A percentile compares a stretch with the other conserved stretches of the same genome.
Evolutionary conservation across 2,797 vertebrate genomes (phyloP).

Genomic region (Muscicapa comitata): DNA sequence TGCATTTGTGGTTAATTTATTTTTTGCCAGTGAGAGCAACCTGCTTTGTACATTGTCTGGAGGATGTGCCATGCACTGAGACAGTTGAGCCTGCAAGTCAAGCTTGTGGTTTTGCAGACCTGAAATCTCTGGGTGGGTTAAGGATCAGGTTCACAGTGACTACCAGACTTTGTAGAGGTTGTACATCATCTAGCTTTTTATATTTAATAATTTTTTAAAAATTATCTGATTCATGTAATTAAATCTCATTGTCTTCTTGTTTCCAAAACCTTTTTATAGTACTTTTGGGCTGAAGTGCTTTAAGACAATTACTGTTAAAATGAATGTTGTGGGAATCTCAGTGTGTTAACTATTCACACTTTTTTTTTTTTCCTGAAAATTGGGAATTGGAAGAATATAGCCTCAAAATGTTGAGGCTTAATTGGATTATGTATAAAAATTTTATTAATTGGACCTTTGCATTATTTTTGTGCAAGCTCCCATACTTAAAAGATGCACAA

Average conservation of each 20-base stretch:
- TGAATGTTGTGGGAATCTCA: not conserved
- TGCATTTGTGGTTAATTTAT: not conserved
- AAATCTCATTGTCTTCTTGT: not conserved
- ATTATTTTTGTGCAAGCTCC: not conserved
- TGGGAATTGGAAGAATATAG: not conserved
- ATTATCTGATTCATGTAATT: not conserved
- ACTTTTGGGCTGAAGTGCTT: not conserved
- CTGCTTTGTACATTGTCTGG: not conserved
- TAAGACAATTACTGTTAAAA: not conserved
- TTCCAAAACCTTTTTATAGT: not conserved
- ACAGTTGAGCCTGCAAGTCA: accelerated
- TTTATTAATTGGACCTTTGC: not conserved
- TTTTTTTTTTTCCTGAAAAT: not conserved
- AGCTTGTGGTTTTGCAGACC: not conserved
- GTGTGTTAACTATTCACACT: not conserved
- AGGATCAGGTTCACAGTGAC: not conserved
- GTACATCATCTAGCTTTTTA: not conserved
- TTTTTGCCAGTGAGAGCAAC: not conserved
- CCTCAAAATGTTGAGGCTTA: not conserved
- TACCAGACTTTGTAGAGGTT: not conserved
- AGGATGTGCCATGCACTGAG: not conserved
- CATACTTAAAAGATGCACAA: not conserved
- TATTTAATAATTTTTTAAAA: not conserved
- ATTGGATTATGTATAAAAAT: not conserved
- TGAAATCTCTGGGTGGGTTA: not conserved